phyloP scores from a whole-genome alignment of 2,888 invertebrate species.

The Andrena haemorrhoa region DNA sequence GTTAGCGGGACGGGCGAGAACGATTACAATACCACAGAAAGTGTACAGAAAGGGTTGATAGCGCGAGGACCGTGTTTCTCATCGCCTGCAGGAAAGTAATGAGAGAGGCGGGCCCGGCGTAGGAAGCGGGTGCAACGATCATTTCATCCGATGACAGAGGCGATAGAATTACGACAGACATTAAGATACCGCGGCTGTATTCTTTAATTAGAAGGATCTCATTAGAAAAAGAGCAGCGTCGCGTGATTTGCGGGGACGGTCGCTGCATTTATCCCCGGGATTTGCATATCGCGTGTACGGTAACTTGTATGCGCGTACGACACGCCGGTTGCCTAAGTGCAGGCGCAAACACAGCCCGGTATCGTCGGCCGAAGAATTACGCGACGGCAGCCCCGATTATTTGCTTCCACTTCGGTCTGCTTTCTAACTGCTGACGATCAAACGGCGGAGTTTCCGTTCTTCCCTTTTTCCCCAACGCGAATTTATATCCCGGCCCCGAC shows the following conservation, averaged over 20 bases:
- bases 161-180: conserved; percentile 42
- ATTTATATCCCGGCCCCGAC: conserved; percentile 54
- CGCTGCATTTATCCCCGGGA: conserved; percentile 72
- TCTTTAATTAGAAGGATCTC: conserved; percentile 71
- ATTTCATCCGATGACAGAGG: conserved; percentile 28
- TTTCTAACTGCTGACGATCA: conserved; percentile 50
- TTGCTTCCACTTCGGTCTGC: conserved; percentile 17
- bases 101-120: conserved; percentile 30
- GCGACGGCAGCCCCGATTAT: conserved; percentile 29
- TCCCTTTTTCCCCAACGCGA: conserved; percentile 32
- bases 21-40: conserved; percentile 27
- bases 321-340: conserved; percentile 36
- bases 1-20: background rate
- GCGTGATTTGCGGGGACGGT: conserved; percentile 73
- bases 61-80: conserved; percentile 17
- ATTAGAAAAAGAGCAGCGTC: conserved; percentile 64
- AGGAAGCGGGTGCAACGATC: background rate
- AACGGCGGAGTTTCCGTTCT: conserved; percentile 40
- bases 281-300: conserved; percentile 80
- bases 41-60: background rate
- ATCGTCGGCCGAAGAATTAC: conserved; percentile 41
- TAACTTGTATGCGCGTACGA: conserved; percentile 23
- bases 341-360: conserved; percentile 44
- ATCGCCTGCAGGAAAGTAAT: conserved; percentile 50
- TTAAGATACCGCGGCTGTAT: conserved; percentile 54